phyloP scores from a whole-genome alignment of 64 coral and sea anemone species.

The Pachyseris speciosa region DNA sequence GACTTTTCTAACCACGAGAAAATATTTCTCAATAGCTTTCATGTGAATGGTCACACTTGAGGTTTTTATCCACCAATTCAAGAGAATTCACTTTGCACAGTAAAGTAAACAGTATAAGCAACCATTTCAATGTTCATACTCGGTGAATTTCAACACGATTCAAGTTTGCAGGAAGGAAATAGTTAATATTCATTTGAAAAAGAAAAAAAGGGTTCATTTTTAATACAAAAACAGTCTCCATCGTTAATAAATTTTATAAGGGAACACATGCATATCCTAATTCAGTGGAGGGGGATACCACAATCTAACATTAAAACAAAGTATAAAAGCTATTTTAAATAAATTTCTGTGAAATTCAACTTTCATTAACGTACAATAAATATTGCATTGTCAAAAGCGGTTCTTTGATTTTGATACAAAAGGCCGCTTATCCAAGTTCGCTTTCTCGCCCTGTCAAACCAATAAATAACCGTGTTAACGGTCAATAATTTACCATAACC shows the following conservation, averaged over 20 bases:
- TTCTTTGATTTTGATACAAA: not conserved
- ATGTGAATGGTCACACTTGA: no score
- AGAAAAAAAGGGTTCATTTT: not conserved
- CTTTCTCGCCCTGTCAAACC: conserved; percentile 29
- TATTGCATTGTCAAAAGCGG: not conserved
- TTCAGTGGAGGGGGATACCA: not conserved
- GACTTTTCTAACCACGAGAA: no score
- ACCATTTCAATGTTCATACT: no score
- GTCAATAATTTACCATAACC: conserved; percentile 12
- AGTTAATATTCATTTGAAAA: not conserved
- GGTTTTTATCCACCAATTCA: no score
- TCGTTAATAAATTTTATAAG: not conserved
- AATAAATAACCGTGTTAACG: conserved; percentile 17
- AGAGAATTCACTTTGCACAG: no score
- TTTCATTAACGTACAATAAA: conserved; percentile 17
- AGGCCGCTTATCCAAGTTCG: conserved; percentile 2
- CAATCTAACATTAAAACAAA: not conserved
- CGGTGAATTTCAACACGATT: no score
- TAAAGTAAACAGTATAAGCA: no score
- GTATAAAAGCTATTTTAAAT: conserved; percentile 14
- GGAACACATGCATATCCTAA: not conserved
- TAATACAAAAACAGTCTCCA: not conserved
- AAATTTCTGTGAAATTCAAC: conserved; percentile 9
- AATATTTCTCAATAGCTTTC: no score
- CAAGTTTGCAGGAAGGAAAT: not conserved